A percentile compares a stretch with the other conserved stretches of the same genome.
Evolutionary conservation across 2,888 invertebrate species (phyloP).

Genomic region (Dorcus hopei): DNA sequence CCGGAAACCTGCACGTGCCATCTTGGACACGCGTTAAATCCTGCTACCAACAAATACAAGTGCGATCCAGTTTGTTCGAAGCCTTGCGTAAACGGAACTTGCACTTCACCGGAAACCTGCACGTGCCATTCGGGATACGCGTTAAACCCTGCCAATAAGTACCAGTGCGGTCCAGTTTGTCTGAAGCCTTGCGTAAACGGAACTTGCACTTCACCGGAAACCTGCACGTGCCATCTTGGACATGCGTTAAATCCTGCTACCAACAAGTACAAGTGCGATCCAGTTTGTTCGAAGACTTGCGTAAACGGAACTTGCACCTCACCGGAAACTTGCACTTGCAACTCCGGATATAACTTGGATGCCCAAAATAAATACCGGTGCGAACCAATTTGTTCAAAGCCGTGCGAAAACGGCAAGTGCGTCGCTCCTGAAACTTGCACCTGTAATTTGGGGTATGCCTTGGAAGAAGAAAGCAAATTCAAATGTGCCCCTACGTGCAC

Average conservation of each 20-base stretch:
- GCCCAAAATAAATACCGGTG: conserved; percentile 11
- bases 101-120: conserved; percentile 23
- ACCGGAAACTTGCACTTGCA: conserved; percentile 25
- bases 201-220: conserved; percentile 46
- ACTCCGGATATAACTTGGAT: conserved; percentile 7
- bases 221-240: conserved; percentile 21
- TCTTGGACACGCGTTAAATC: not conserved
- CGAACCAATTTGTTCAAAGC: conserved; percentile 19
- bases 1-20: conserved; percentile 32
- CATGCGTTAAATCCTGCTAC: not conserved
- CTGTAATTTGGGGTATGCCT: conserved; percentile 14
- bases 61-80: conserved; percentile 27
- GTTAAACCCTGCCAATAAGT: conserved; percentile 11
- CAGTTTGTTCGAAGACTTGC: conserved; percentile 27
- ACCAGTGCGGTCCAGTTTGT: conserved; percentile 20
- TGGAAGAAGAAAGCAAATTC: not conserved
- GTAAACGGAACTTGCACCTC: conserved; percentile 16
- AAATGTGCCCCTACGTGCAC: conserved; percentile 26
- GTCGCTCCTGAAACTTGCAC: conserved; percentile 18
- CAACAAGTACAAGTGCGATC: conserved; percentile 9
- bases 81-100: conserved; percentile 16
- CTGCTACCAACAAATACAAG: not conserved
- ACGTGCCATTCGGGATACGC: conserved; percentile 17
- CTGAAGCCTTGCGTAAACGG: conserved; percentile 44
- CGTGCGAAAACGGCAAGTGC: conserved; percentile 43